phyloP scores from a whole-genome alignment of 2,113 vertebrate genomes.

The pig (Sus scrofa) region DNA sequence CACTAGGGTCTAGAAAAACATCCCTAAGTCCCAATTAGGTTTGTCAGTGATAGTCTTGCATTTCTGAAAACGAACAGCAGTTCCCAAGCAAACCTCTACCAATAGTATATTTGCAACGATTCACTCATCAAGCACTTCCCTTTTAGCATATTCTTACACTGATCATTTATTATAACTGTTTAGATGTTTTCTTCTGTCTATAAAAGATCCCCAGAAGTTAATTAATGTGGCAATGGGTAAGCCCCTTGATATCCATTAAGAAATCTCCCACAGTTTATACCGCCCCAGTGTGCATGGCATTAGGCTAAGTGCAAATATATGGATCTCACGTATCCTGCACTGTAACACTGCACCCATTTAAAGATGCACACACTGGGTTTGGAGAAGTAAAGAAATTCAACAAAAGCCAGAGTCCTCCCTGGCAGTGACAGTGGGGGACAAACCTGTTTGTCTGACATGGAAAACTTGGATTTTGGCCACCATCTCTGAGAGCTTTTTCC shows the following conservation, averaged over 20 bases:
- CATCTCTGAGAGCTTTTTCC: background rate
- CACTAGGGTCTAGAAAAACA: background rate
- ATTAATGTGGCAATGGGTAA: background rate
- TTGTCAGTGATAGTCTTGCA: background rate
- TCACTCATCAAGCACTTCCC: background rate
- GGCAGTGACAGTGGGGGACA: background rate
- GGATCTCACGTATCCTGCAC: too few species aligned
- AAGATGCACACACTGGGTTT: background rate
- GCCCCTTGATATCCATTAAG: background rate
- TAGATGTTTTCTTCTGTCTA: background rate
- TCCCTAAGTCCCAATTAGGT: fast-evolving
- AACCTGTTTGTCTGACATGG: background rate
- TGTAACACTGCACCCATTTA: background rate
- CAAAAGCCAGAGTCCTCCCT: background rate
- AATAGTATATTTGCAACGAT: background rate
- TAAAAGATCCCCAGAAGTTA: background rate
- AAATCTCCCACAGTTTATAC: background rate
- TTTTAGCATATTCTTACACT: background rate
- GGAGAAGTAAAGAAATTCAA: background rate
- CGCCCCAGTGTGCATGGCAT: background rate
- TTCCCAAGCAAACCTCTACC: background rate
- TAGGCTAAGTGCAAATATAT: background rate
- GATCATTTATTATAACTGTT: background rate
- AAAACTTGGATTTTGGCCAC: background rate
- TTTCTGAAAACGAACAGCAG: background rate